Evolutionary conservation across 1,140 invertebrate genomes (phyloP).

Genomic region (Diorhabda elongata): DNA sequence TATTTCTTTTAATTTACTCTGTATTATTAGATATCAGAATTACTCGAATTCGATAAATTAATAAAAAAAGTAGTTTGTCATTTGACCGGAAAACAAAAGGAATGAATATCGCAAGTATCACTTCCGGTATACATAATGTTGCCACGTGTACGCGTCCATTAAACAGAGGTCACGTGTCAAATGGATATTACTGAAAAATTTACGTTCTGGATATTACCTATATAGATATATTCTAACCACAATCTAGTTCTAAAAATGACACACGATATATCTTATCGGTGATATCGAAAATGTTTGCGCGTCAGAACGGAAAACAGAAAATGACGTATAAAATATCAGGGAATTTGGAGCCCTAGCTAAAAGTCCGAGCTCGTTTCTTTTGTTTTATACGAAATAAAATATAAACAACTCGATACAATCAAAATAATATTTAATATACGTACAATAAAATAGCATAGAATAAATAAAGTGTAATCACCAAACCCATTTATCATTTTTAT

Average conservation of each 20-base stretch:
- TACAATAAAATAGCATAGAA: not conserved
- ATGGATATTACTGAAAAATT: slow-evolving; percentile 12
- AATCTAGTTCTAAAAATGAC: not conserved
- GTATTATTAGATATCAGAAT: too few relatives aligned
- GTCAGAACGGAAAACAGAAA: too few relatives aligned
- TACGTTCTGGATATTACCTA: not conserved
- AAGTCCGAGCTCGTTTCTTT: too few relatives aligned
- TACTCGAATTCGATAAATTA: not conserved
- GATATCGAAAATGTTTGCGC: not conserved
- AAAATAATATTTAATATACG: not conserved
- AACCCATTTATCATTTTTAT: slow-evolving; percentile 24
- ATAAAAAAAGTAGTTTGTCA: not conserved
- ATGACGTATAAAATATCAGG: too few relatives aligned
- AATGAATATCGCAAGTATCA: slow-evolving; percentile 12
- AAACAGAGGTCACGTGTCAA: slow-evolving; percentile 11
- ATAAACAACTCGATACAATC: too few relatives aligned
- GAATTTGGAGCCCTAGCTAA: not conserved
- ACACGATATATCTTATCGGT: not conserved
- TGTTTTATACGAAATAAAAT: too few relatives aligned
- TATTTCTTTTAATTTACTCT: too few relatives aligned
- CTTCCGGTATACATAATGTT: slow-evolving; percentile 5
- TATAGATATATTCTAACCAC: not conserved
- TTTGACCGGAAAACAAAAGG: slow-evolving; percentile 10
- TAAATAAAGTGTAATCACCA: slow-evolving; percentile 23
- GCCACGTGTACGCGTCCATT: slow-evolving; percentile 10